Evolutionary conservation across 2,113 vertebrate species (phyloP), one percentile per base, ranked within the genome.

Genomic region (Bubo scandiacus): DNA sequence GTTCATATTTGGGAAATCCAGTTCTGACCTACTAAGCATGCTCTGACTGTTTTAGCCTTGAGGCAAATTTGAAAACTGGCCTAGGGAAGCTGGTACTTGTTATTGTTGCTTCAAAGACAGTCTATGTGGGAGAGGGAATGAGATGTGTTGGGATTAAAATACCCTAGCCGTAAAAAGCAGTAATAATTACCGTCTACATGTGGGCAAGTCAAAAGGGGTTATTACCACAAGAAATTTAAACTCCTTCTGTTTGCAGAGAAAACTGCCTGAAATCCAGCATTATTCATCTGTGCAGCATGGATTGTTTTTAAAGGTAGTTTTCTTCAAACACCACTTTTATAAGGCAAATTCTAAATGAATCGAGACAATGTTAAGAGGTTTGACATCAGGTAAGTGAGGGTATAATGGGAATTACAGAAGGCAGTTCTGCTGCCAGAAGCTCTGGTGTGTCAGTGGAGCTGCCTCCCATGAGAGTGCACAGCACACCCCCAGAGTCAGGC

Each of bases 141-240:
- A 96, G 94, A 95, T 94, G 95, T 95, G 92, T 95, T 91, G 87
- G 94, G 95, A 95, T 96, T 95, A 97, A 96, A 97, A 97, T 97
- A 96, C 92, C 45, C 89, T 85, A 82, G 81, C 97, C 38, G 70
- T 97, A 97, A 97, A 97, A 97, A 96, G 94, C 96, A 95, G 94
- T 96, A 95, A 96, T 97, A 97, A 97, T 97, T 97, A 97, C 94
- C 0, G 27, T 95, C 95, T 97, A 96, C 91, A 87, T 95, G 96
- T 95, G 96, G 95, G 97, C 89, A 96, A 95, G 91, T 92, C 95
- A 94, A 94, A 94, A 97, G 86, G 62, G 86, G 86, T 95, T 95
- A 95, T 97, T 97, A 96, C 96, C 92, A 91, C 92, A 96, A 92
- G 94, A 95, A 95, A 95, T 95, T 94, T 66, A 73, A 97, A 95